Base-by-base conservation (phyloP, 2,797 vertebrate genomes). In the Phoxinus dragarum region DNA sequence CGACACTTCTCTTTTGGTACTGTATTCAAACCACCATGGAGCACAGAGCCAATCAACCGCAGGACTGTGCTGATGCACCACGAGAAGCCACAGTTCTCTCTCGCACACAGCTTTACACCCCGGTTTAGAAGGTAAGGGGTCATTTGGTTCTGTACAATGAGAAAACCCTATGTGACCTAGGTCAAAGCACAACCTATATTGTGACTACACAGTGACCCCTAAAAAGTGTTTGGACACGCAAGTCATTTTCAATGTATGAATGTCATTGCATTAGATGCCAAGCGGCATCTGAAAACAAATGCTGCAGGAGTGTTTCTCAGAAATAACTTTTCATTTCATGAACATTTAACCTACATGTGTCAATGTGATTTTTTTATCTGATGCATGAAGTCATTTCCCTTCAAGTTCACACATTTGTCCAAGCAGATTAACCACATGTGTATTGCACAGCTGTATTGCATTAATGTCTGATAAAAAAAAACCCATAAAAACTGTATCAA, bases 21-120 rank as follows among this genome's bases (percentile, higher is more conserved):
- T 86, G 87, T 84, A 86, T 84, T 82, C 67, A 92, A 93, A 93
- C 91, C 90, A 56, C 92, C 80, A 49, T 88, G 84, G 67, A 59
- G 84, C 89, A 91, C 88, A 93, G 92, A 86, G 44, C 90, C 91
- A 86, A 59, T 86, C 93, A 92, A 95, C 95, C 94, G 89, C 94
- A 95, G 68, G 81, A 92, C 91, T 92, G 93, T 91, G 93, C 91
- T 90, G 91, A 89, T 89, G 93, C 93, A 93, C 93, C 90, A 89
- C 91, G 92, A 89, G 88, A 92, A 94, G 93, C 94, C 94, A 92
- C 94, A 94, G 89, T 89, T 88, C 89, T 91, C 86, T 92, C 89
- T 89, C 92, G 90, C 89, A 56, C 74, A 11, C 16, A 56, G 59
- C 64, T 42, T 77, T 56, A 76, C 23, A 76, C 8, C 64, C 54